These are phyloP conservation scores for Drosophila neonasuta DNA, from an alignment of 2,888 invertebrate genomes.

Conservation along the genomic window DNA sequence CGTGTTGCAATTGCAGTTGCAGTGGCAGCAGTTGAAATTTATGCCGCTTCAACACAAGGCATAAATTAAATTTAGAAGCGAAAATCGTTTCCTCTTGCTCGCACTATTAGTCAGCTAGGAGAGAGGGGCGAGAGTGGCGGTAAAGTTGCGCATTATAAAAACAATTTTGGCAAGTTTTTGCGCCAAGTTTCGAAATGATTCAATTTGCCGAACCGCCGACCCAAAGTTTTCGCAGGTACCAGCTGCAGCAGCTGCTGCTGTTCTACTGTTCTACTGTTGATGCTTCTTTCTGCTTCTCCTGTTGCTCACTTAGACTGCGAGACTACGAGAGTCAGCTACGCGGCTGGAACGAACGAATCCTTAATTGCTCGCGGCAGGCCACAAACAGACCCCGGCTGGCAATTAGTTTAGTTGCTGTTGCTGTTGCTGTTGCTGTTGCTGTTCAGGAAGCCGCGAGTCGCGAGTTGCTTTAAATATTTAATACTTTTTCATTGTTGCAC, in stretches of 20 bases:
- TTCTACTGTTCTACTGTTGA: not conserved
- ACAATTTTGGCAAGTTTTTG: constrained; percentile 66
- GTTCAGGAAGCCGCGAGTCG: constrained; percentile 17
- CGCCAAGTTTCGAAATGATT: constrained; percentile 68
- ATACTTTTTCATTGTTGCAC: constrained; percentile 6
- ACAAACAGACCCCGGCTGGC: constrained; percentile 43
- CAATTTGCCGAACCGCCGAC: constrained; percentile 55
- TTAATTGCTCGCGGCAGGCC: constrained; percentile 49
- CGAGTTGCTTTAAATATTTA: constrained; percentile 24
- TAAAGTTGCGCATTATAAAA: constrained; percentile 68
- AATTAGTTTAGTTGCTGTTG: constrained; percentile 52
- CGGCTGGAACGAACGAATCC: constrained; percentile 15
- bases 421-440: constrained; percentile 40
- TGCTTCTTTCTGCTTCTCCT: constrained; percentile 22
- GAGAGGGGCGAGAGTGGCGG: not conserved
- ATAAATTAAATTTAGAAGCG: constrained; percentile 60
- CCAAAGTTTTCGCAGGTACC: constrained; percentile 54
- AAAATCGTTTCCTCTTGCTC: constrained; percentile 28
- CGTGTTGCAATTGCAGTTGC: constrained; percentile 52
- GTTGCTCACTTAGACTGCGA: constrained; percentile 10
- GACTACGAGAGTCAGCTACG: constrained; percentile 21
- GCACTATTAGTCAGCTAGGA: constrained; percentile 52
- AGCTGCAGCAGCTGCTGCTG: constrained; percentile 34
- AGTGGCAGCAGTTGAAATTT: constrained; percentile 55
- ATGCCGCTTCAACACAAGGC: constrained; percentile 39